Evolutionary conservation across 2,113 vertebrate species (phyloP), one percentile per base, ranked within the genome.

Genomic region (Abramis brama): DNA sequence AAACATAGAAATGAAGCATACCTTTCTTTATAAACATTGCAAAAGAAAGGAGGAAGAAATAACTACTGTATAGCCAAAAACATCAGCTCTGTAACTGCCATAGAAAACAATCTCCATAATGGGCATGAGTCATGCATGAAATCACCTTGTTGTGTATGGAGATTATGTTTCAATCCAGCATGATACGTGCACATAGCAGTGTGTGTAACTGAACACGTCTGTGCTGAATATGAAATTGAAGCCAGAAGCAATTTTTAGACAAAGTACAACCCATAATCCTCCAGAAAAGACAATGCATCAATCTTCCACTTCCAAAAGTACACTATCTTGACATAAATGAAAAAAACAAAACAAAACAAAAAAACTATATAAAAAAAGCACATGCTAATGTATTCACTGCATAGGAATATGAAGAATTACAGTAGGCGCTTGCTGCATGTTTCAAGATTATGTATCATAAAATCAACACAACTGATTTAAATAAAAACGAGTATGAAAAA

Each of bases 61-160:
- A 33, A 19, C 79, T 39, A n/a, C n/a, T n/a, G n/a, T n/a, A 86
- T 55, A 33, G 74, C 15, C 5, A 25, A 74, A 70, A 8, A 45
- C 10, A 12, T 52, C 47, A 43, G 60, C 70, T 21, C 17, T 25
- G 74, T 68, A 66, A 76, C 64, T 74, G n/a, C 43, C 23, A 87
- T 55, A 25, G 66, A 55, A 84, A 52, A 52, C 76, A 36, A 75
- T 77, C 47, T 82, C 50, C 60, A 71, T 78, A 68, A 79, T n/a
- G 10, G 33, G 52, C 50, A 64, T 85, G 79, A 83, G 30, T 80
- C 68, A 82, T 57, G 74, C 82, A 82, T 84, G 55, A 79, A 74
- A 90, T 85, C 77, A 52, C 64, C 83, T 70, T 75, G 68, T 77
- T 85, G 71, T 74, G 36, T 77, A 39, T 0, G 6, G 13, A 70